phyloP scores from a whole-genome alignment of 53 echinoderm and acorn worm genomes.

The Pentamera pediparva region DNA sequence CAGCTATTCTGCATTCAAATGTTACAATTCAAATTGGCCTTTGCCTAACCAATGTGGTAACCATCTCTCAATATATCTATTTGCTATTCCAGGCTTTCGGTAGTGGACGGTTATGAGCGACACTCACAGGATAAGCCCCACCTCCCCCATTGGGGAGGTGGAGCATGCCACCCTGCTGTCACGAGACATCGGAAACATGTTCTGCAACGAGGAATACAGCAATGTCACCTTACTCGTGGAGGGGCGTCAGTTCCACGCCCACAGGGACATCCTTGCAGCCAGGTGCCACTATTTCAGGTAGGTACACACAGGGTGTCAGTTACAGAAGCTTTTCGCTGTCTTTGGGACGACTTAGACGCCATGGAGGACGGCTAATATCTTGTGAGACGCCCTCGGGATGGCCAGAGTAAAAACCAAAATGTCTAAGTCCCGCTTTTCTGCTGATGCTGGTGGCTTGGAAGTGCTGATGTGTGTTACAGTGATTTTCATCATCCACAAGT shows the following conservation, averaged over 20 bases:
- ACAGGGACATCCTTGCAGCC: conserved; percentile 86
- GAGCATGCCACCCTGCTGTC: conserved; percentile 84
- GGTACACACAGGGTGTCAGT: too few species aligned
- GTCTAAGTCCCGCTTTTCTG: neutral
- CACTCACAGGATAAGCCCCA: conserved; percentile 76
- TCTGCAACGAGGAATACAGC: conserved; percentile 96
- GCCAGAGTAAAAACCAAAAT: neutral
- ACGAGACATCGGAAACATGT: conserved; percentile 92
- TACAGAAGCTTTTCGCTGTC: neutral
- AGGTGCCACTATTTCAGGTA: conserved; percentile 99
- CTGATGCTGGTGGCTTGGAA: neutral
- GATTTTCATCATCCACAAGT: too few species aligned
- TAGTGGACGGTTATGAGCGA: conserved; percentile 64
- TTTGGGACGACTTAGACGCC: neutral
- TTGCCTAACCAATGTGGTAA: neutral
- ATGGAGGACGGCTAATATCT: neutral
- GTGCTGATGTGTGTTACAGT: neutral
- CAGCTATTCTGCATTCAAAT: neutral
- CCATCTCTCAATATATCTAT: neutral
- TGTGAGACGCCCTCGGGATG: neutral
- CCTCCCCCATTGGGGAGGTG: conserved; percentile 85
- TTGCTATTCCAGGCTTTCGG: neutral
- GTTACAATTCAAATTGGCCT: neutral
- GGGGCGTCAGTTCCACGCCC: conserved; percentile 71
- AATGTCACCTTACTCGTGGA: conserved; percentile 89